These are phyloP conservation scores for Sphenodon punctatus DNA, from an alignment of 2,797 vertebrate genomes.

Conservation along the genomic window DNA sequence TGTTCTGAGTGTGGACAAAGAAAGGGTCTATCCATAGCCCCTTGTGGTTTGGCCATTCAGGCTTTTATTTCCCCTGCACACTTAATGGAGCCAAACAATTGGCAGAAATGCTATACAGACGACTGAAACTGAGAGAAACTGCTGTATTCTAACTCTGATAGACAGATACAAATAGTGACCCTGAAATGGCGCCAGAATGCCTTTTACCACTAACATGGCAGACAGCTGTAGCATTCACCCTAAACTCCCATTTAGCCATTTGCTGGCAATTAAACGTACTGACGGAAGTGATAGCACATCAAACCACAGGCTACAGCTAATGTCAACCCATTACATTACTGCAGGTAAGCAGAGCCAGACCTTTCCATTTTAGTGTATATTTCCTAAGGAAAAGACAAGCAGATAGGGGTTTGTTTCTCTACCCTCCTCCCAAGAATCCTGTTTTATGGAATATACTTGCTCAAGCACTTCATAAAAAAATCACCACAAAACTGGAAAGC, in stretches of 20 bases:
- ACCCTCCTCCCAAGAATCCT: not conserved
- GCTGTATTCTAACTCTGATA: conserved; percentile 80
- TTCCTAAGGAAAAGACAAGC: conserved; percentile 12
- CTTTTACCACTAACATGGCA: conserved; percentile 68
- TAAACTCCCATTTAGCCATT: conserved; percentile 76
- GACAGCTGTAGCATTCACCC: conserved; percentile 79
- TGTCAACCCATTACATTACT: conserved; percentile 73
- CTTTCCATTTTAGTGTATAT: not conserved
- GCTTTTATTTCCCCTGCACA: conserved; percentile 77
- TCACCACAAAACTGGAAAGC: not conserved
- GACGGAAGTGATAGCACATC: conserved; percentile 69
- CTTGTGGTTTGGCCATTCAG: conserved; percentile 83
- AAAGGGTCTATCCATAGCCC: conserved; percentile 80
- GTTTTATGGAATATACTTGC: not conserved
- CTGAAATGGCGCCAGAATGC: conserved; percentile 85
- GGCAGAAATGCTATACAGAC: conserved; percentile 86
- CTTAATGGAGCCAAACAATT: conserved; percentile 87
- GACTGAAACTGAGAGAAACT: conserved; percentile 79
- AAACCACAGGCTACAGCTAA: conserved; percentile 65
- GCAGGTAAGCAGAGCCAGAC: conserved; percentile 73
- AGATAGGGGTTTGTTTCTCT: conserved; percentile 12
- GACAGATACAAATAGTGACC: conserved; percentile 83
- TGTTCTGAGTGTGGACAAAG: conserved; percentile 85
- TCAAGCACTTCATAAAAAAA: not conserved
- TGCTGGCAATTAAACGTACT: conserved; percentile 85